A percentile compares a stretch with the other conserved stretches of the same genome.
Evolutionary conservation across 2,888 invertebrate genomes (phyloP).

Genomic region (Neoaliturus tenellus): DNA sequence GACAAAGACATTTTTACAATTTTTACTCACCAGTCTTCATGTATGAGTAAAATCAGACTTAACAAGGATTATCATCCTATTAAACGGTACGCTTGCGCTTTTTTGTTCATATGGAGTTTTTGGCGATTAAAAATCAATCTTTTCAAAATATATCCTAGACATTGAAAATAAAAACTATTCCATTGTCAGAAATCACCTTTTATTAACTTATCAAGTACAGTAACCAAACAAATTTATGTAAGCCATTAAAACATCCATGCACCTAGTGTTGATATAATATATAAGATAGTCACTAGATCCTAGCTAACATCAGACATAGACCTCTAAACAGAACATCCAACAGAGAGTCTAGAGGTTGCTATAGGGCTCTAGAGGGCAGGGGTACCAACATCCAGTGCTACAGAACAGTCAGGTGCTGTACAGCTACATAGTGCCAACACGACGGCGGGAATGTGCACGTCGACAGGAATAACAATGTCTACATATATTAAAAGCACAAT

Average conservation of each 20-base stretch:
- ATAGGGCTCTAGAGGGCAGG: slow-evolving; percentile 20
- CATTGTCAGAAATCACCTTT: too few relatives aligned
- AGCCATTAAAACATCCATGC: slow-evolving; percentile 37
- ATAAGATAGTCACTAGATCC: background rate
- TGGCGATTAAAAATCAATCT: too few relatives aligned
- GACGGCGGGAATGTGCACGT: slow-evolving; percentile 19
- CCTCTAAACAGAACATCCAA: slow-evolving; percentile 38
- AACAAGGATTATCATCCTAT: too few relatives aligned
- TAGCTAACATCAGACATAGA: slow-evolving; percentile 14
- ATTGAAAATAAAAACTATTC: too few relatives aligned
- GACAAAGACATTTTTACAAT: too few relatives aligned
- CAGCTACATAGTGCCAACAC: slow-evolving; percentile 51
- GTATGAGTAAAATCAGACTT: too few relatives aligned
- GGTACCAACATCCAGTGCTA: slow-evolving; percentile 45
- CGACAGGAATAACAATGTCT: background rate
- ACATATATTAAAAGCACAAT: background rate
- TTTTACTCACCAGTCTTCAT: too few relatives aligned
- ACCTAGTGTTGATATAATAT: background rate
- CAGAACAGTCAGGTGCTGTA: slow-evolving; percentile 46
- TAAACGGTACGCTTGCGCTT: too few relatives aligned
- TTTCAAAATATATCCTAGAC: too few relatives aligned
- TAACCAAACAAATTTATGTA: background rate
- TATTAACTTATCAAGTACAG: too few relatives aligned
- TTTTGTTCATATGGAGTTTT: too few relatives aligned
- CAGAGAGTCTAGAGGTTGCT: slow-evolving; percentile 1